Conservation (phyloP, 2,797 vertebrate genomes). For the Sitta carolinensis region DNA sequence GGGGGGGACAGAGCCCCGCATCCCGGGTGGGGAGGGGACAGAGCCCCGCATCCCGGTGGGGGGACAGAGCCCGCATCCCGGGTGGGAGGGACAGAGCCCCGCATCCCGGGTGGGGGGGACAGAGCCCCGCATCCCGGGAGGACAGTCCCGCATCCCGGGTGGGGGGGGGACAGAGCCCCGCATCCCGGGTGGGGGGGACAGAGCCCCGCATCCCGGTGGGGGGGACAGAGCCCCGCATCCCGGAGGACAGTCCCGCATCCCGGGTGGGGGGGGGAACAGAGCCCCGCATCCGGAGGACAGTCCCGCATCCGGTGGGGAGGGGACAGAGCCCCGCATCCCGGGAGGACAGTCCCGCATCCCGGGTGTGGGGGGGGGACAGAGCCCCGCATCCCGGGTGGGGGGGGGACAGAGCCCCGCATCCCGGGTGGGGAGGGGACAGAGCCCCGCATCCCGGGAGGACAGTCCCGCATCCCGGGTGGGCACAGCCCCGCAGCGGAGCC, state of each 20-base stretch:
- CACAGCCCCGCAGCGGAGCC: background rate
- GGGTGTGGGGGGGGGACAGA: background rate
- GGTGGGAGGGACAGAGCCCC: no score
- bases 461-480: rapidly evolving
- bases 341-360: no score
- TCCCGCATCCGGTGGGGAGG: background rate
- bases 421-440: background rate
- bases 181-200: background rate
- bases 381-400: background rate
- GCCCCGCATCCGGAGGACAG: background rate
- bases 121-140: background rate
- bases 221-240: no score
- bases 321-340: background rate
- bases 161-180: background rate
- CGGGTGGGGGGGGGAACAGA: background rate
- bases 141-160: background rate
- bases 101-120: background rate
- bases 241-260: background rate
- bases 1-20: no score
- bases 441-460: background rate
- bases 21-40: no score
- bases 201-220: background rate
- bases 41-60: no score
- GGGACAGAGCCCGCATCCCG: no score
- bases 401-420: background rate